Base-by-base conservation (phyloP, 2,113 vertebrate species). In the Theristicus caerulescens region DNA sequence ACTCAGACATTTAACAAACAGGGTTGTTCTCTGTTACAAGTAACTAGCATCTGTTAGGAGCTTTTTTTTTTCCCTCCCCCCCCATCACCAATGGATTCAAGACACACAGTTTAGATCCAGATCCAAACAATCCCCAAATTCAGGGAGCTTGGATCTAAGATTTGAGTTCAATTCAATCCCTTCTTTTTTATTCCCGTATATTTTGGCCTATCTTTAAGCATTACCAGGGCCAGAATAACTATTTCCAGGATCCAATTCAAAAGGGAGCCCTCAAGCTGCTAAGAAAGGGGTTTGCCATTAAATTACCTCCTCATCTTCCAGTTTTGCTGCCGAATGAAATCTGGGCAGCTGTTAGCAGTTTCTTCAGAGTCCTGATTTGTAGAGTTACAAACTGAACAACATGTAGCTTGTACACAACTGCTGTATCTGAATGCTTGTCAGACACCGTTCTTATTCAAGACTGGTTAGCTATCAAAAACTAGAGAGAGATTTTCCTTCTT, bases 281-380 rank as follows among this genome's bases (percentile, higher is more conserved):
- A 81, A 82, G 73, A 82, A 96, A 80, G 38, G 26, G 12, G 38
- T 77, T 95, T 93, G 89, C 70, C 87, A 74, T 94, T 80, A 95
- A 91, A 86, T 93, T 94, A 90, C 67, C 57, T 92, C 74, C 46
- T 96, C 86, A 69, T 94, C 93, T 96, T 95, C 93, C 74, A 96
- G 34, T 82, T 94, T 58, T 93, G 90, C 91, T 93, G 81, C 87
- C 10, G 78, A 91, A 90, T 86, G 81, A 86, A 93, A 79, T 94
- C 65, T 47, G 82, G 84, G 64, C 89, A 93, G 93, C 93, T 95
- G 91, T 95, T 95, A 79, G 71, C 87, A 93, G 62, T 73, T 85
- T 91, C 83, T 91, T 85, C 84, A 40, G 81, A 38, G 46, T 40
- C 38, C 55, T 95, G 91, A 95, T 90, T 96, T 95, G 94, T 79